These are phyloP conservation scores for Falco biarmicus DNA, from an alignment of 2,797 vertebrate genomes.

Conservation along the genomic window DNA sequence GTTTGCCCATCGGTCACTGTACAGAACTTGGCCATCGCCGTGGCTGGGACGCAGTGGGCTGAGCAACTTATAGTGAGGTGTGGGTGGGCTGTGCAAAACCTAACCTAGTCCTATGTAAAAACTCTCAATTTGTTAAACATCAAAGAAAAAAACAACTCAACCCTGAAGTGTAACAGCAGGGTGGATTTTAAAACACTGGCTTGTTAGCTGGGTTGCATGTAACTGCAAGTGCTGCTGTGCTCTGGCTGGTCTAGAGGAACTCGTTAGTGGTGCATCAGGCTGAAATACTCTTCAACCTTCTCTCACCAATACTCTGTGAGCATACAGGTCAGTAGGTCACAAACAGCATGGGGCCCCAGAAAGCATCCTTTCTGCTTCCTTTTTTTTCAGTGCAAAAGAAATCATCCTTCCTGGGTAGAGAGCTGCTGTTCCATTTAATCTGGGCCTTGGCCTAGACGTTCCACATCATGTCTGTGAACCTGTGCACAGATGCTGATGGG, in stretches of 20 bases:
- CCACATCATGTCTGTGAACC: rapidly evolving
- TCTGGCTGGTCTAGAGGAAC: background rate
- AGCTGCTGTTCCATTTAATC: background rate
- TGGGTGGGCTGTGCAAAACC: background rate
- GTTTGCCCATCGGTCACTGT: background rate
- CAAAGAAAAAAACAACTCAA: background rate
- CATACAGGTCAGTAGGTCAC: background rate
- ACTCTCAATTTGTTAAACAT: background rate
- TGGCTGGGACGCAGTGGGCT: background rate
- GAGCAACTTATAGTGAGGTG: too few species aligned
- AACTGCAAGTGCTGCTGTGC: background rate
- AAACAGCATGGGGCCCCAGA: background rate
- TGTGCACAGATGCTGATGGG: background rate
- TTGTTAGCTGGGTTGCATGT: background rate
- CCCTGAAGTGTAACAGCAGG: background rate
- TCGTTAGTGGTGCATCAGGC: background rate
- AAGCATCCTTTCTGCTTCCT: background rate
- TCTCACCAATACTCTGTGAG: background rate
- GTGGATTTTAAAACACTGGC: background rate
- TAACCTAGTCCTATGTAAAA: background rate
- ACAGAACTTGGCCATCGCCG: rapidly evolving
- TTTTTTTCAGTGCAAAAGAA: background rate
- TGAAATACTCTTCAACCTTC: background rate
- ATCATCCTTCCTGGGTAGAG: background rate
- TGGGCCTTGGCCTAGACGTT: background rate